Evolutionary conservation across 2,797 vertebrate genomes (phyloP).

Genomic region (Crocidura indochinensis): DNA sequence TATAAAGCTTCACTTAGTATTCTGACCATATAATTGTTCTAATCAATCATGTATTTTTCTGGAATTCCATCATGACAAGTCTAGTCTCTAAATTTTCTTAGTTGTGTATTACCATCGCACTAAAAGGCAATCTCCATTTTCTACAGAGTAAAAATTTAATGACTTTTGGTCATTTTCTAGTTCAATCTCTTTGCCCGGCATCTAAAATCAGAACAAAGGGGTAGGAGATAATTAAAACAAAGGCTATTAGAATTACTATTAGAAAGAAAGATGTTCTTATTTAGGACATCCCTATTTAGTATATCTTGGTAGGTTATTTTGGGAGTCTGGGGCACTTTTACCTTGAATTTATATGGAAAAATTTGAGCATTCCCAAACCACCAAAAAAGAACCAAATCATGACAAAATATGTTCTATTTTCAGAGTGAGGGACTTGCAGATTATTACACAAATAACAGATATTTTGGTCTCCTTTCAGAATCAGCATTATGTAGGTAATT

Average conservation of each 20-base stretch:
- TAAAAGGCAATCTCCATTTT: conserved; percentile 94
- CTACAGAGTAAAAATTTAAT: conserved; percentile 95
- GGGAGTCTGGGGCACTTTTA: not conserved
- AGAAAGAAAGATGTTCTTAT: not conserved
- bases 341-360: not conserved
- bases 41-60: not conserved
- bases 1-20: conserved; percentile 1
- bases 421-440: not conserved
- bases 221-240: not conserved
- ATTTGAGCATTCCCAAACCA: not conserved
- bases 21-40: not conserved
- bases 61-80: not conserved
- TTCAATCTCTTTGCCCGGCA: conserved; percentile 94
- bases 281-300: not conserved
- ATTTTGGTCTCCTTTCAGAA: not conserved
- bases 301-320: not conserved
- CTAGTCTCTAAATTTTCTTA: not conserved
- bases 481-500: not conserved
- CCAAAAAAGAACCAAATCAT: not conserved
- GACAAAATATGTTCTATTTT: not conserved
- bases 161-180: conserved; percentile 95
- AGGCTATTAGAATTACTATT: not conserved
- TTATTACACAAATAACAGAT: not conserved
- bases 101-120: conserved; percentile 93
- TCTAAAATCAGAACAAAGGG: conserved; percentile 88